Conservation (phyloP, 2,888 invertebrate genomes). For the Eristalis arbustorum region DNA sequence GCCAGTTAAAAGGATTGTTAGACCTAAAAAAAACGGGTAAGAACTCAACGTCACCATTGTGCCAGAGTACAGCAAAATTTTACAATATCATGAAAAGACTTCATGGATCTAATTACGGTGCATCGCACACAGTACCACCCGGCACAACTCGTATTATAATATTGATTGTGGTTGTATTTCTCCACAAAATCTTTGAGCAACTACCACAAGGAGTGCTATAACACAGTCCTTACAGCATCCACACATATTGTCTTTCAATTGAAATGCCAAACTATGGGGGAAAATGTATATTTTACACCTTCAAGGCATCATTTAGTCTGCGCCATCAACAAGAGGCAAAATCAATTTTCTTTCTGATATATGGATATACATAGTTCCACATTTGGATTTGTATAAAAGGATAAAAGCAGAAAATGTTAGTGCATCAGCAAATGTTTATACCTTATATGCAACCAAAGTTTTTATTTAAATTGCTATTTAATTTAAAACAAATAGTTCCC, state of each 20-base stretch:
- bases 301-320: background rate
- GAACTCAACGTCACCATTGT: constrained; percentile 9
- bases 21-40: background rate
- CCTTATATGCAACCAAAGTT: no score
- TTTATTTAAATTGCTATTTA: no score
- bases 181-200: background rate
- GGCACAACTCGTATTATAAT: background rate
- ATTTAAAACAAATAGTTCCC: no score
- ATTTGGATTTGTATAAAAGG: no score
- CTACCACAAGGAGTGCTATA: background rate
- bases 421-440: no score
- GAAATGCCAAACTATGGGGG: constrained; percentile 4
- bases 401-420: no score
- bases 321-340: background rate
- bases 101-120: constrained; percentile 45
- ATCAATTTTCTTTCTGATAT: constrained; percentile 15
- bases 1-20: constrained; percentile 1
- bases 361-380: no score
- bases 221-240: constrained; percentile 14
- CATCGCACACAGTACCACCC: background rate
- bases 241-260: constrained; percentile 2
- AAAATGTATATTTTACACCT: constrained; percentile 11
- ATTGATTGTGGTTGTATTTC: background rate
- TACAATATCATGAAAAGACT: constrained; percentile 21
- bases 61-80: constrained; percentile 5